Evolutionary conservation across 2,797 vertebrate species (phyloP), one percentile per base, ranked within the genome.

Genomic region (Leptoclinus maculatus): DNA sequence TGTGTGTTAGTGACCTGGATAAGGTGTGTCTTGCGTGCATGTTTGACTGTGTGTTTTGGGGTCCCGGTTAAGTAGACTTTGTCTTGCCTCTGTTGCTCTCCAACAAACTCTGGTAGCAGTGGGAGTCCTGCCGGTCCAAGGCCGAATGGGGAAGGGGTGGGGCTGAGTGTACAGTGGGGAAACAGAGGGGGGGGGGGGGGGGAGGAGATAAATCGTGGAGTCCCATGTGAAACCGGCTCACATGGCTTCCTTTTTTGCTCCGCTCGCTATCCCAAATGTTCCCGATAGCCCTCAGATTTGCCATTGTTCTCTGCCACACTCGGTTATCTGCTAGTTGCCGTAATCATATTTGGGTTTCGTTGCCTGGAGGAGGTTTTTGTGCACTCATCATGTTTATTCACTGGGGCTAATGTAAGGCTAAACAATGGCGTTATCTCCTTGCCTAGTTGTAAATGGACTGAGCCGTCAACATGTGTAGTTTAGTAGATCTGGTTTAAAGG

Each of bases 341-440:
- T 88, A 88, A 66, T 91, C 87, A 68, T 86, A 84, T 84, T 91
- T 92, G 81, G 85, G 88, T 90, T 91, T 88, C 8, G 14, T 83
- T 49, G 80, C 80, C 51, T 64, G 14, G 59, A 74, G 83, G 66
- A 86, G 60, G 51, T 73, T 79, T 86, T 66, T 74, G 47, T 76
- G 59, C 57, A 63, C 76, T 79, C 76, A 49, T 83, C 83, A 58
- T 92, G 84, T 86, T 90, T 91, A 71, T 89, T 87, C 83, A 75
- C 65, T 10, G 1, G n/a, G 69, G 84, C 85, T 90, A 88, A 90
- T 85, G 87, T 81, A 74, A 78, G 77, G 74, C 78, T 59, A 82
- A 88, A 94, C 89, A 92, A 86, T 88, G 73, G 82, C 2, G 41
- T 85, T 89, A 89, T 91, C 89, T 83, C 63, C 54, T 76, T 27